Base-by-base conservation (phyloP, 2,888 invertebrate species). In the Lysandra bellargus region DNA sequence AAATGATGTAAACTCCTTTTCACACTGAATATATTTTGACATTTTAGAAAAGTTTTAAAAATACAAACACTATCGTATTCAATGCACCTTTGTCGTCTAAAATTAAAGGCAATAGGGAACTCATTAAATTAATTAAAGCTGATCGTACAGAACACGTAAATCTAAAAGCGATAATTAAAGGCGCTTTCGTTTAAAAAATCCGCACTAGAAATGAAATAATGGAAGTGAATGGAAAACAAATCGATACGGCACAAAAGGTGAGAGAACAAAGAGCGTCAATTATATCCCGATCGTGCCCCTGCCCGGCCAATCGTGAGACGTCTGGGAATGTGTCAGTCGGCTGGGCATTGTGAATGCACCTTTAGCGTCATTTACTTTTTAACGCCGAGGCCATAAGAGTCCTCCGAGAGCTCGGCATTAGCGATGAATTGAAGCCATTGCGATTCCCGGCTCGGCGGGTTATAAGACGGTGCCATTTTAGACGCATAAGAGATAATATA, bases 331-430 rank as follows among this genome's bases (percentile, higher is more conserved):
- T 78, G 78, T 78, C 64, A 61, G 44, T 37, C 60, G 77, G 60
- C 30, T 79, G 53, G 37, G 37, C 37, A 79, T 69, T 75, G 80
- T 81, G 81, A 82, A 82, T 79, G 80, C 78, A 78, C 78, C 80
- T 80, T 81, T 79, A 80, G 85, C 86, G 85, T 86, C 87, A 87
- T 86, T 88, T 88, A 85, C 85, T 85, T 84, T 85, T 85, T 84
- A 83, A 83, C 82, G 80, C 84, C 86, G 80, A 81, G 80, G 79
- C 80, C 78, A 78, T 76, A 80, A 80, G 80, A 80, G 72, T 80
- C 80, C 81, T 80, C 81, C 82, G 80, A 86, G 86, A 82, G 85
- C 88, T 85, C 81, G 79, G 84, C 85, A 86, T 88, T 86, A 87
- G 85, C 84, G 80, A 84, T 86, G 87, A 86, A 86, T 86, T 85